Evolutionary conservation across 1,140 invertebrate genomes (phyloP), one percentile per base, ranked within the genome.

Genomic region (Brevipalpus yothersi): DNA sequence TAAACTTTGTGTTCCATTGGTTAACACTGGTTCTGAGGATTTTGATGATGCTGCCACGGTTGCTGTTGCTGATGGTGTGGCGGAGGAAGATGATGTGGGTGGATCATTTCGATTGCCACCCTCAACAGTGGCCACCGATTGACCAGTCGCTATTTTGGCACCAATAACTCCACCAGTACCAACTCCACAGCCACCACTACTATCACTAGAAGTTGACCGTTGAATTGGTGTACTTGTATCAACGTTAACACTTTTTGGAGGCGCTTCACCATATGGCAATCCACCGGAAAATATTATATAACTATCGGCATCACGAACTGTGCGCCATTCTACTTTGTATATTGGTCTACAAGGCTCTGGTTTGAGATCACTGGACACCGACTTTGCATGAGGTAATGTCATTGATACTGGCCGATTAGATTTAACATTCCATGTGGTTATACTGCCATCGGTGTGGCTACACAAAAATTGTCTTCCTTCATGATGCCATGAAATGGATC

Each of bases 401-500:
- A 88, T 74, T 63, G 79, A 83, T 56, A 81, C 74, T 10, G 89
- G 86, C 71, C 88, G 86, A 39, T 76, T 69, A 62, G 80, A 78
- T 66, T 82, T 79, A 15, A 83, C 74, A 65, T 79, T 82, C 91
- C 91, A 97, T 40, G 88, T 93, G 58, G 83, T 83, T 51, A 97
- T 77, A 51, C 86, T 90, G 54, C 94, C 94, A 75, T 98, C 92
- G 12, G 79, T 80, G 72, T 97, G 92, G 66, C 86, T 86, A 64
- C 85, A 90, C 81, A 98, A 90, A 71, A 98, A 93, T 73, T 92
- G 87, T 75, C 94, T 92, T 60, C 93, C 94, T 72, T 98, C 93
- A 71, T 90, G 81, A 72, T 96, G 89, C 94, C 94, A 99, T 59
- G 83, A 79, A 67, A 92, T 80, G 59, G 86, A 89, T 68, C 81